Evolutionary conservation across 2,888 invertebrate genomes (phyloP), one percentile per base, ranked within the genome.

Genomic region (Harpagoxenus sublaevis): DNA sequence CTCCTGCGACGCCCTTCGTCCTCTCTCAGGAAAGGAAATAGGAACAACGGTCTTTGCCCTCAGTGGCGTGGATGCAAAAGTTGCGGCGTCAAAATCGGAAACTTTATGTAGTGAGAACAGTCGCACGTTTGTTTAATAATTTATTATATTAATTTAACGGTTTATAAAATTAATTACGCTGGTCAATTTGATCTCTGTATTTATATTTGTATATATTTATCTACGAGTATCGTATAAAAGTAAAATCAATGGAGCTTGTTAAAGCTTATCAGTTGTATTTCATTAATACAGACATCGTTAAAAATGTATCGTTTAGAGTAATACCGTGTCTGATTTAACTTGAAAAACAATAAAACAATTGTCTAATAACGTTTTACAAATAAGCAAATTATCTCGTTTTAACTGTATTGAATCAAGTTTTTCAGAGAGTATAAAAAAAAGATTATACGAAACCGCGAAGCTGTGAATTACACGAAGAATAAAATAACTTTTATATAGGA

Each of bases 1-100:
- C 90, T 92, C 85, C 79, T 87, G 66, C 88, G 87, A 89, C 85
- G 88, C 92, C 91, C 92, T 91, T 90, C 89, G 86, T 86, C 79
- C 88, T 92, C 86, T 86, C 89, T 89, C 84, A 79, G 91, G 88
- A 89, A 91, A 93, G 93, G 93, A 93, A 94, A 91, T 91, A 91
- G 91, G 91, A 89, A 89, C 93, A 93, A 93, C 94, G 94, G 93
- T 94, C 93, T 87, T 93, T 93, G 92, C 92, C 89, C 92, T 89
- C 93, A 93, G 77, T 87, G 92, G 94, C 93, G 94, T 91, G 84
- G 93, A 79, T 74, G 57, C 45, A 1, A n/a, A 48, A 0, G 6
- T 60, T 28, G 48, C 23, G 28, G 35, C 23, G 9, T 57, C 18
- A 10, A 71, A 71, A 60, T 71, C 23, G 39, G 39, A 28, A 60